Percentiles rank a stretch among this genome's conserved stretches.
phyloP scores from a whole-genome alignment of 2,113 vertebrate genomes.

The Amblyornis subalaris region DNA sequence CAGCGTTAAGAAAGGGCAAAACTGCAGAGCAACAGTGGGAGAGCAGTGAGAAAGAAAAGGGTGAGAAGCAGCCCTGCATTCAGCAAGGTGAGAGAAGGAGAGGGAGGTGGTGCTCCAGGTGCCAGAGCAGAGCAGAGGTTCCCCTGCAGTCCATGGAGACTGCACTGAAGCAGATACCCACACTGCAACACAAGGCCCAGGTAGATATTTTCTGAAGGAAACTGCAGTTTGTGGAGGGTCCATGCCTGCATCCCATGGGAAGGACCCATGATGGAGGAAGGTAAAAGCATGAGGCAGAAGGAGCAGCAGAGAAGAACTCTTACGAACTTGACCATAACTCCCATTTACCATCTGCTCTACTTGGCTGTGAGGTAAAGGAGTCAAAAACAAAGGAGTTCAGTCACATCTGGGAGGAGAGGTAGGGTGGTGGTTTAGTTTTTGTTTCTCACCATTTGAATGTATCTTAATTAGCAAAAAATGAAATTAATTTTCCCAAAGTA shows the following conservation, averaged over 20 bases:
- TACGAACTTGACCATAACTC: not conserved
- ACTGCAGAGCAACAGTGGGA: not conserved
- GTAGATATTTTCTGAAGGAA: not conserved
- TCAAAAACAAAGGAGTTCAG: not conserved
- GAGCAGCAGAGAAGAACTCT: not conserved
- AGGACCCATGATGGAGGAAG: not conserved
- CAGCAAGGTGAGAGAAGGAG: not conserved
- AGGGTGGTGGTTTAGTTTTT: not conserved
- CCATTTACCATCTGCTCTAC: not conserved
- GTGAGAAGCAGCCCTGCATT: not conserved
- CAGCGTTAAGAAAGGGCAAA: not conserved
- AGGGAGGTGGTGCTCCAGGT: not conserved
- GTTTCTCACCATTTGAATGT: not conserved
- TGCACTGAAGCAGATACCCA: not conserved
- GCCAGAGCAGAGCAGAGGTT: not conserved
- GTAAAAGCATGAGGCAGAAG: accelerated
- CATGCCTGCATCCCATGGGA: not conserved
- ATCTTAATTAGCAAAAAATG: not conserved
- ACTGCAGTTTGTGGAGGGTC: not conserved
- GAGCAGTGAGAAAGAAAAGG: not conserved
- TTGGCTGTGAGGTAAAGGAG: accelerated
- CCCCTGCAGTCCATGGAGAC: too few relatives aligned
- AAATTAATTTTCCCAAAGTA: not conserved
- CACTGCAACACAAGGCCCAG: accelerated
- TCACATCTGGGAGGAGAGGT: not conserved